Evolutionary conservation across 2,797 vertebrate species (phyloP).

Genomic region (Pagetopsis macropterus): DNA sequence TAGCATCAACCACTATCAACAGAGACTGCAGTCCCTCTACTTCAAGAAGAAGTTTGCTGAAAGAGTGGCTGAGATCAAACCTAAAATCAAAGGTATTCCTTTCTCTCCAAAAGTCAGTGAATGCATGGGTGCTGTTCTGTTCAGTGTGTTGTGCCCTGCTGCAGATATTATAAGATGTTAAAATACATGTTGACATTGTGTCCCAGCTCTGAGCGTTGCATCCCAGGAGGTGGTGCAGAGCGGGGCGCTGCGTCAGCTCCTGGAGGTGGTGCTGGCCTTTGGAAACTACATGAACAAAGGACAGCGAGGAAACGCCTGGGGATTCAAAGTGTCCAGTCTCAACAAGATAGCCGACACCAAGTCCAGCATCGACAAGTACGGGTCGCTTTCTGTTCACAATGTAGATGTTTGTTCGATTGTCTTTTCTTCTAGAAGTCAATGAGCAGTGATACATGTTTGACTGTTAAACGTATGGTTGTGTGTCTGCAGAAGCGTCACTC

Average conservation of each 20-base stretch:
- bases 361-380: constrained; percentile 94
- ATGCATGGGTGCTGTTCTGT: too few relatives aligned
- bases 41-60: constrained; percentile 98
- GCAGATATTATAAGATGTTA: background rate
- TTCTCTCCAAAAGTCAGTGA: background rate
- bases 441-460: background rate
- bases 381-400: too few relatives aligned
- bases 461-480: background rate
- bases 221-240: constrained; percentile 63
- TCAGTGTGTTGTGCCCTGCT: background rate
- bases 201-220: constrained; percentile 62
- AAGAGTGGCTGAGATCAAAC: constrained; percentile 91
- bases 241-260: constrained; percentile 50
- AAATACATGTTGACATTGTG: background rate
- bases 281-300: constrained; percentile 99
- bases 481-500: constrained; percentile 64
- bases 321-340: constrained; percentile 93
- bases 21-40: constrained; percentile 91
- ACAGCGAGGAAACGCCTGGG: constrained; percentile 92
- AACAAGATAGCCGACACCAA: constrained; percentile 97
- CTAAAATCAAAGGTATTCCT: constrained; percentile 90
- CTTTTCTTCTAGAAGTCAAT: background rate
- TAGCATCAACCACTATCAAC: constrained; percentile 93
- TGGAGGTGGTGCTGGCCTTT: constrained; percentile 89
- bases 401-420: too few relatives aligned